Evolutionary conservation across 1,140 invertebrate genomes (phyloP), one percentile per base, ranked within the genome.

Genomic region (Popillia japonica): DNA sequence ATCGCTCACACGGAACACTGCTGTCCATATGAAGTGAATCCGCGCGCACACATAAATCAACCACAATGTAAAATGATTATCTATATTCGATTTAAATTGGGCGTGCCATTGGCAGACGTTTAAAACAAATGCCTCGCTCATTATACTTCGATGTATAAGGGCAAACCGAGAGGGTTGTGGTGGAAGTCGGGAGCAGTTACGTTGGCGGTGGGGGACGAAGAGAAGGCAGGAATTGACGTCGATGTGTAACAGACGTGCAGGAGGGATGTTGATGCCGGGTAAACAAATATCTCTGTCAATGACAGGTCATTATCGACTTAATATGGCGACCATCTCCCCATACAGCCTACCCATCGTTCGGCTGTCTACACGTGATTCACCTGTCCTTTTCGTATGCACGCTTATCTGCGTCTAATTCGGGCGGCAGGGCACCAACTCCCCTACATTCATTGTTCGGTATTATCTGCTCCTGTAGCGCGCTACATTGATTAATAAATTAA

Each of bases 201-300:
- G 27, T 34, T 2, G 27, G 27, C 4, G 27, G 4, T 34, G 27
- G 27, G 27, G 27, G 4, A 4, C 4, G 27, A 34, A 34, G 27
- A 34, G 27, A 4, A 34, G 27, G 27, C 27, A 34, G 27, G 27
- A 34, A 34, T 34, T 34, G 9, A 44, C 42, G 42, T 44, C 42
- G 61, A 27, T 22, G 20, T 72, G 64, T 23, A 2, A 6, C 22
- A 22, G 64, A 72, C 64, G 34, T n/a, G 7, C 48, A 40, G 17
- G 64, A 72, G 14, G 64, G 6, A 40, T 40, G 64, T 40, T 27
- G 64, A 72, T 22, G 64, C 22, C 23, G 22, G 22, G 4, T 72
- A 72, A 72, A 72, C 64, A 72, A 72, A 72, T 40, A 40, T 55
- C 48, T 72, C 64, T 72, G 64, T 72, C 64, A 72, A 23, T 72